Evolutionary conservation across 1,140 invertebrate species (phyloP), one percentile per base, ranked within the genome.

Genomic region (Rhagoletis pomonella): DNA sequence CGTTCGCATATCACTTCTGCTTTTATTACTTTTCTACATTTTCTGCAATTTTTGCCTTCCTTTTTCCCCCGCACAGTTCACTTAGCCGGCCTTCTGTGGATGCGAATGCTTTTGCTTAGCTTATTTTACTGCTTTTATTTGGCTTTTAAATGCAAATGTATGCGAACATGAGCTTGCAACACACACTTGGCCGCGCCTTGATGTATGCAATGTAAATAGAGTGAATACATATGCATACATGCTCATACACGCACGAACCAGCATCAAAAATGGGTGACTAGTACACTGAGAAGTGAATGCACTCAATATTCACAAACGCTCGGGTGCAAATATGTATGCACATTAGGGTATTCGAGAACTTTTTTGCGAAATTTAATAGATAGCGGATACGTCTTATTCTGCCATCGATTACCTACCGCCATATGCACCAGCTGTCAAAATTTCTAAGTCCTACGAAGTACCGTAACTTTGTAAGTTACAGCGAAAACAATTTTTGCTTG

Each of bases 181-280:
- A 81, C n/a, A 81, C 73, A 55, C 47, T 81, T 58, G 47, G 47
- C 47, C 14, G 44, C 73, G 47, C 73, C 73, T 55, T 81, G 44
- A 81, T 81, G 73, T 81, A 81, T 81, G 73, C 73, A 81, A 81
- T 42, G 17, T 50, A 42, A 81, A 55, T 81, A 77, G n/a, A 81
- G 19, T 55, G 29, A 29, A 29, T 29, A 1, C 29, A 29, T 29
- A 29, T 29, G 29, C 29, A 29, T 29, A 29, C 29, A 29, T 29
- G 29, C 29, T 29, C 29, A 29, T 29, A 81, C 19, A 10, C n/a
- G 44, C 17, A 81, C 47, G 14, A 81, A 55, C 73, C 9, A 81
- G 29, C 73, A n/a, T 81, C 17, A 58, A 81, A 81, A 81, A 10
- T 81, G 47, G 73, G 44, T 81, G 73, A 81, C 7, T 55, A 55